Evolutionary conservation across 1,140 invertebrate genomes (phyloP), one percentile per base, ranked within the genome.

Genomic region (Eulimnadia texana): DNA sequence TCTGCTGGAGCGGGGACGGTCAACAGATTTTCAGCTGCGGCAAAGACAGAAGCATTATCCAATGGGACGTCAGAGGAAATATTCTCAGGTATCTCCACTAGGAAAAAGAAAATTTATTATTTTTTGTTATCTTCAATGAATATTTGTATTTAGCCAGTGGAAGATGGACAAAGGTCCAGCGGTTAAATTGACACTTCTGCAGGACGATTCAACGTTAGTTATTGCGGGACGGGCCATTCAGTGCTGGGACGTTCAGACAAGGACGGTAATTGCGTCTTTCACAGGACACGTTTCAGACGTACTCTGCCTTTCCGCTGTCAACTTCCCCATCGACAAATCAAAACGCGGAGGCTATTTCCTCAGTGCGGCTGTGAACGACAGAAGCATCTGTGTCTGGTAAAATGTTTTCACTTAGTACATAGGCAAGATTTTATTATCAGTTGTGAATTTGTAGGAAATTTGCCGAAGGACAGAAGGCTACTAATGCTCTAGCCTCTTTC

Each of bases 231-330:
- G 79, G 63, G 73, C 74, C 59, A 79, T 88, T 1, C 84, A 82
- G 69, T 73, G 83, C 65, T 86, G 82, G 81, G 76, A 84, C 69
- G 67, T 82, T 9, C 66, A 74, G 13, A 79, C 69, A 0, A 78
- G 79, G 67, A 72, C 80, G 67, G 57, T 84, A 20, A 66, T 85
- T 47, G 76, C 74, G 61, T 80, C 76, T 24, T 86, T 83, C 67
- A 83, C 79, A 1, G 84, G 83, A 3, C 84, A 86, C 70, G 77
- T 78, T 22, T 78, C 78, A 62, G 78, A 83, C 68, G 76, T 87
- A 0, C 75, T 73, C 59, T 71, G 76, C 28, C 71, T 87, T 56
- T 66, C 71, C 52, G 72, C 74, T 50, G 67, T 84, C 23, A 65
- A 65, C 28, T 58, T 42, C 69, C 69, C 63, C 55, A 73, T 55